These are phyloP conservation scores for Lithophane socia DNA, from an alignment of 2,888 invertebrate species.

Conservation along the genomic window DNA sequence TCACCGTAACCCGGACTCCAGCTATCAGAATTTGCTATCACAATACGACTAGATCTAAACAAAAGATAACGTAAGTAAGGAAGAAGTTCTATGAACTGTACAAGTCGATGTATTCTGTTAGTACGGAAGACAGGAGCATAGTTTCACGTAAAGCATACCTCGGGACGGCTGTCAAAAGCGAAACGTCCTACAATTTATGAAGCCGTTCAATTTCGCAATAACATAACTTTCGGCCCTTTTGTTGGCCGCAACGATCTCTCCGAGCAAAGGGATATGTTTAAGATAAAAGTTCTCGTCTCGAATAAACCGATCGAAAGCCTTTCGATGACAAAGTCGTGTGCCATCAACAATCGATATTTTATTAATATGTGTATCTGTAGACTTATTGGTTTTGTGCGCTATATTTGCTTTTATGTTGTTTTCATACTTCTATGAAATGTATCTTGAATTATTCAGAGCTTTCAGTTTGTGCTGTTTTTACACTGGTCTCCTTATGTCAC, in stretches of 20 bases:
- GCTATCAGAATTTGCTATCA: slow-evolving; percentile 55
- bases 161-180: slow-evolving; percentile 74
- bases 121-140: slow-evolving; percentile 71
- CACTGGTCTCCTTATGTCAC: slow-evolving; percentile 13
- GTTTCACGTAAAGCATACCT: slow-evolving; percentile 72
- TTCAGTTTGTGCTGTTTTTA: background rate
- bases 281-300: slow-evolving; percentile 61
- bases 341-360: slow-evolving; percentile 59
- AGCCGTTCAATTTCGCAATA: slow-evolving; percentile 77
- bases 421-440: slow-evolving; percentile 20
- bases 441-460: slow-evolving; percentile 2
- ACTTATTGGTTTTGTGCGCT: slow-evolving; percentile 36
- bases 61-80: slow-evolving; percentile 46
- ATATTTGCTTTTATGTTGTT: slow-evolving; percentile 23
- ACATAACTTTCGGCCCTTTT: slow-evolving; percentile 82
- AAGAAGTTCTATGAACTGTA: slow-evolving; percentile 46
- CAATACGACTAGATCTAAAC: slow-evolving; percentile 35
- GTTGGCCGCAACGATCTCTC: slow-evolving; percentile 65
- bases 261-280: slow-evolving; percentile 62
- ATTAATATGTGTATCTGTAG: slow-evolving; percentile 48
- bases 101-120: slow-evolving; percentile 30
- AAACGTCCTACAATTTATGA: slow-evolving; percentile 80
- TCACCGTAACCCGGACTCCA: slow-evolving; percentile 42
- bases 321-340: slow-evolving; percentile 54
- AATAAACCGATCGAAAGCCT: slow-evolving; percentile 57